These are phyloP conservation scores for Burhinus bistriatus DNA, from an alignment of 2,113 vertebrate genomes.

Conservation along the genomic window DNA sequence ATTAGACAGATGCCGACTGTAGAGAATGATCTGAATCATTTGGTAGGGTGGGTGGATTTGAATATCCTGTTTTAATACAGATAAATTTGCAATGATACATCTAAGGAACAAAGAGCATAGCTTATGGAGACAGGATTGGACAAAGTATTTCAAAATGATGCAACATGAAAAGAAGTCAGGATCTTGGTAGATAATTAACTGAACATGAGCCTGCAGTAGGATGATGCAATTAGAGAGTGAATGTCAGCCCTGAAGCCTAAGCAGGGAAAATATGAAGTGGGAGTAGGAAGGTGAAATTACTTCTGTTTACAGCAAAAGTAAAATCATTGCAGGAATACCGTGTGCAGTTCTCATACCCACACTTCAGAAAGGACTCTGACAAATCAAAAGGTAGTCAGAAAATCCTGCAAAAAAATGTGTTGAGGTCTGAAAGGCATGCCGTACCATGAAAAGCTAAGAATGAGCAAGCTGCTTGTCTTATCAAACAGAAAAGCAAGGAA, in stretches of 20 bases:
- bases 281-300: slow-evolving; percentile 9
- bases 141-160: slow-evolving; percentile 26
- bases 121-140: not conserved
- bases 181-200: slow-evolving; percentile 33
- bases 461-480: not conserved
- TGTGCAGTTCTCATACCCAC: not conserved
- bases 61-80: not conserved
- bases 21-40: not conserved
- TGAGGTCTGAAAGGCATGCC: not conserved
- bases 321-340: not conserved
- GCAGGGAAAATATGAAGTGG: not conserved
- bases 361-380: not conserved
- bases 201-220: slow-evolving; percentile 7
- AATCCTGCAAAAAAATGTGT: not conserved
- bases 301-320: not conserved
- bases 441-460: not conserved
- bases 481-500: not conserved
- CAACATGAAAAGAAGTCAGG: slow-evolving; percentile 35
- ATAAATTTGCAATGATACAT: not conserved
- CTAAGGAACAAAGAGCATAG: not conserved
- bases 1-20: not conserved
- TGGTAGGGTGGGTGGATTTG: not conserved
- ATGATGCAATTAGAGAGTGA: slow-evolving; percentile 27
- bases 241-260: slow-evolving; percentile 11
- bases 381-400: not conserved